These are phyloP conservation scores for Verasper variegatus DNA, from an alignment of 2,113 vertebrate genomes.

Conservation along the genomic window DNA sequence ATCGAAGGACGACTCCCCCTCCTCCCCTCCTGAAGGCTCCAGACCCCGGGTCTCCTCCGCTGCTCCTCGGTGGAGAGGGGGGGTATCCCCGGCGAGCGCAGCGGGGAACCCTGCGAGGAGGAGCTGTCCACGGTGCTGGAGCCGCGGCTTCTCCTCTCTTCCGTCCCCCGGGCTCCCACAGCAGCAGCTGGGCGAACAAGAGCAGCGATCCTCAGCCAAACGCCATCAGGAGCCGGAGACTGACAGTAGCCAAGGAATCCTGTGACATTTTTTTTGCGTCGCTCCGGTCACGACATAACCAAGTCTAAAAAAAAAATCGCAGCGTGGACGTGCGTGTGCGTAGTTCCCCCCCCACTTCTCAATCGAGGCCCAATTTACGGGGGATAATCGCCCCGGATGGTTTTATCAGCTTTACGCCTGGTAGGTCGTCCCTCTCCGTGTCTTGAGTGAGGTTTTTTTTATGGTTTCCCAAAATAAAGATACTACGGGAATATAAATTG, in stretches of 20 bases:
- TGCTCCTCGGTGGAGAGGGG: conserved; percentile 16
- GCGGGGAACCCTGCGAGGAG: conserved; percentile 71
- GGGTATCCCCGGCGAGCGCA: conserved; percentile 75
- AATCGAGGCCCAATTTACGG: conserved; percentile 51
- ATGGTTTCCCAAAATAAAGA: conserved; percentile 75
- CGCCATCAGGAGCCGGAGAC: conserved; percentile 59
- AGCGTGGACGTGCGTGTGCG: conserved; percentile 11
- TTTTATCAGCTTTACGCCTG: conserved; percentile 66
- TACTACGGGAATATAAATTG: conserved; percentile 74
- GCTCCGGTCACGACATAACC: conserved; percentile 74
- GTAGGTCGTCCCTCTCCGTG: conserved; percentile 63
- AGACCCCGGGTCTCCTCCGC: neutral
- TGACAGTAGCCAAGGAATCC: conserved; percentile 51
- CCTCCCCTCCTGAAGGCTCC: conserved; percentile 13
- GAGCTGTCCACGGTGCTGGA: conserved; percentile 78
- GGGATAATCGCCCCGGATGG: conserved; percentile 53
- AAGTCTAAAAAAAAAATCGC: conserved; percentile 52
- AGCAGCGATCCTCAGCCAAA: conserved; percentile 52
- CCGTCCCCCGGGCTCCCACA: neutral
- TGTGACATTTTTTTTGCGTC: conserved; percentile 74
- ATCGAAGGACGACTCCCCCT: conserved; percentile 20
- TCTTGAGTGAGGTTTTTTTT: conserved; percentile 52
- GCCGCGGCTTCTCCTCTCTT: conserved; percentile 12
- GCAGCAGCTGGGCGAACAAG: conserved; percentile 19
- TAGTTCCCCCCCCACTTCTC: neutral